A percentile compares a stretch with the other conserved stretches of the same genome.
Conservation (phyloP, 1,140 invertebrate genomes). For the Ladona fulva region DNA sequence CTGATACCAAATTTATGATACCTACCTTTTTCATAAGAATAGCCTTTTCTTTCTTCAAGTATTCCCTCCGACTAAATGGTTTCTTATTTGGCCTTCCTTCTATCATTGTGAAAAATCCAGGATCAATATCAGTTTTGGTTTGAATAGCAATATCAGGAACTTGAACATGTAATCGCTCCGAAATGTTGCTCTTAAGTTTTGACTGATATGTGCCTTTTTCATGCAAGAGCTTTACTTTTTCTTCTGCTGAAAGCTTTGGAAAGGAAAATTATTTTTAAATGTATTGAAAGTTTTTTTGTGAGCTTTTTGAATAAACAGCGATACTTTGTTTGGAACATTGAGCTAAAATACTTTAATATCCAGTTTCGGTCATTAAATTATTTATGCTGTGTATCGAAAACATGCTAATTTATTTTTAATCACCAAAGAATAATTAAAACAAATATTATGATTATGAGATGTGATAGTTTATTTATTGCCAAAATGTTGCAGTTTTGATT, state of each 20-base stretch:
- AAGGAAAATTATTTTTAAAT: neutral
- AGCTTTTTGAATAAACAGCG: neutral
- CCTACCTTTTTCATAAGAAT: neutral
- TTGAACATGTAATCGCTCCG: neutral
- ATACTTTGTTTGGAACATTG: too few species aligned
- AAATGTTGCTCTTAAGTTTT: neutral
- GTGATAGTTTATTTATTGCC: too few species aligned
- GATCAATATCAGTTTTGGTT: constrained; percentile 42
- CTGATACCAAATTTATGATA: neutral
- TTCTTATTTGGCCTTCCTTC: constrained; percentile 39
- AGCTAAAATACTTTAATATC: too few species aligned
- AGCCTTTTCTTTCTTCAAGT: neutral
- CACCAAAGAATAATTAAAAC: too few species aligned
- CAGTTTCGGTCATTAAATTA: too few species aligned
- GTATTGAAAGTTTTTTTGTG: neutral
- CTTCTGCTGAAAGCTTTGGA: neutral
- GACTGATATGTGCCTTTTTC: neutral
- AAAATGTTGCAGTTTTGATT: too few species aligned
- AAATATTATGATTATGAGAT: too few species aligned
- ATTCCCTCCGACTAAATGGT: neutral
- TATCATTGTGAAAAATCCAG: constrained; percentile 48
- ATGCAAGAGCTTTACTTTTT: neutral
- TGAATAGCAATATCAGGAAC: neutral
- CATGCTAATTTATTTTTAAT: too few species aligned
- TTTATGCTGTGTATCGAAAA: too few species aligned